Evolutionary conservation across 2,888 invertebrate genomes (phyloP), one percentile per base, ranked within the genome.

Genomic region (Opisthograptis luteolata): DNA sequence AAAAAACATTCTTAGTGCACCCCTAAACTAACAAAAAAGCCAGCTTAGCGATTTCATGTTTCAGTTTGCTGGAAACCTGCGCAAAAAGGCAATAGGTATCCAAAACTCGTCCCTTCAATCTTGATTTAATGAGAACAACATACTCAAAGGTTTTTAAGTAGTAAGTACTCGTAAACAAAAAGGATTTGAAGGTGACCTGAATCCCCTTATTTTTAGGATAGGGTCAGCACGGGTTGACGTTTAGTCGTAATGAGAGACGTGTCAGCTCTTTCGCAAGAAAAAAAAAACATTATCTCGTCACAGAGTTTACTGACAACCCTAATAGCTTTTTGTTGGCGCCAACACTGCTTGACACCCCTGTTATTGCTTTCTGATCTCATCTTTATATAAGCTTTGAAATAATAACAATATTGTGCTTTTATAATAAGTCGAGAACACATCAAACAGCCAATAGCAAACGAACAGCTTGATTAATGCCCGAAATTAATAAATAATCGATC

Each of bases 241-340:
- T 24, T 40, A 8, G 54, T 54, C 54, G 51, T 76, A 77, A 78
- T 78, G 71, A 73, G 70, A 62, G 58, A 45, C 50, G 51, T 60
- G 68, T 70, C 71, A 70, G 69, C 68, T 63, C 68, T 70, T 72
- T 65, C 53, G 57, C 51, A 55, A 42, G 51, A 60, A 64, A 70
- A n/a, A n/a, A 51, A 65, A 68, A 58, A 60, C 57, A 66, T 71
- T 74, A 68, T 67, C 58, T 55, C 43, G 48, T 44, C 54, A 51
- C 61, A 57, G 55, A 44, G 43, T 65, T 61, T 55, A 57, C 52
- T 68, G 70, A 73, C 70, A 69, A 64, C 65, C 62, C 64, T 73
- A 73, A 73, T 73, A 71, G 64, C 64, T 24, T 35, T 50, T 44
- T 50, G 48, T 50, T 66, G 58, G 62, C 61, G 60, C 58, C 54